Percentiles rank a stretch among this genome's conserved stretches.
Conservation (phyloP, 2,797 vertebrate species). For the Anabacerthia variegaticeps region DNA sequence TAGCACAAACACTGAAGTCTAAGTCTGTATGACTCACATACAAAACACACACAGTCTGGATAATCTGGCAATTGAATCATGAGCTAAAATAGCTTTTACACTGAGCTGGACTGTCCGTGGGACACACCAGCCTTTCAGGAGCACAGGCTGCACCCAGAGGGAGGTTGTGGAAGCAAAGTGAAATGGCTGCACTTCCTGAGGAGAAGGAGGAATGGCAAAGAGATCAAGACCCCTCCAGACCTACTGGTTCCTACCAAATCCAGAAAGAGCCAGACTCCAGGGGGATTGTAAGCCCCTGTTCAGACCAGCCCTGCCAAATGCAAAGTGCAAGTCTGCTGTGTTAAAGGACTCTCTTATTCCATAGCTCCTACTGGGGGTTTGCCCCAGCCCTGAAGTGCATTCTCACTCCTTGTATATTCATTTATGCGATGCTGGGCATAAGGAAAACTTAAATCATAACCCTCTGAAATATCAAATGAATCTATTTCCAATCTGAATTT, state of each 20-base stretch:
- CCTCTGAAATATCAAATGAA: background rate
- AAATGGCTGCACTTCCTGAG: background rate
- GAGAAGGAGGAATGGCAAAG: background rate
- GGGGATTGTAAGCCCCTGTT: background rate
- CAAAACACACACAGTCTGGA: background rate
- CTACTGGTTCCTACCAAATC: background rate
- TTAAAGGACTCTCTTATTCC: background rate
- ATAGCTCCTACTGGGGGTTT: background rate
- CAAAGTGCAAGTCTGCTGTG: background rate
- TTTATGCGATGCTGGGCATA: slow-evolving; percentile 13
- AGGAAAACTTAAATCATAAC: slow-evolving; percentile 22
- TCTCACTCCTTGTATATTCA: background rate
- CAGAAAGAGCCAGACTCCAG: background rate
- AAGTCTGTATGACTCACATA: background rate
- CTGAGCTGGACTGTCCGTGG: background rate
- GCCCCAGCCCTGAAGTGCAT: background rate
- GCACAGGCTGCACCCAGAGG: background rate
- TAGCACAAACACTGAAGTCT: background rate
- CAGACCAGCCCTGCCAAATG: background rate
- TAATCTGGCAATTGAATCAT: background rate
- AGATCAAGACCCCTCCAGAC: background rate
- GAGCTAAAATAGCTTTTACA: background rate
- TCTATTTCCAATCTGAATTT: background rate
- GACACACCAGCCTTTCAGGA: background rate
- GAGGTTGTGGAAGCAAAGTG: background rate